phyloP scores from a whole-genome alignment of 2,797 vertebrate species.

The Tokudaia tokunoshimensis region DNA sequence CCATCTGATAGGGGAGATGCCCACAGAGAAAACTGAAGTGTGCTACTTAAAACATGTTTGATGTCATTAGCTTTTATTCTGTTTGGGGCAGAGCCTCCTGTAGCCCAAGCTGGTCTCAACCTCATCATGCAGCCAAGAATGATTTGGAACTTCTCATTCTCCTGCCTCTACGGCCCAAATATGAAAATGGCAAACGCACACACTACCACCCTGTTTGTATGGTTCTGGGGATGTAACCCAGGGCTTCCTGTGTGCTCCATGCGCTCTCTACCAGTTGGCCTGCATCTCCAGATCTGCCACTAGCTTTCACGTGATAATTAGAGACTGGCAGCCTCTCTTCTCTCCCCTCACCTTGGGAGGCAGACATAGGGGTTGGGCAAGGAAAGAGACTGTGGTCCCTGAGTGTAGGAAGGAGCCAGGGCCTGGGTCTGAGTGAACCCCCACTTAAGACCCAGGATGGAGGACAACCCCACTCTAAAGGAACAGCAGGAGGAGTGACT shows the following conservation, averaged over 20 bases:
- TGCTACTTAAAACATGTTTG: constrained; percentile 24
- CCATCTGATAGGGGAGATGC: constrained; percentile 65
- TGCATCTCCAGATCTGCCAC: not conserved
- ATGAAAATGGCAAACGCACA: not conserved
- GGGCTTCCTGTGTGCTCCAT: not conserved
- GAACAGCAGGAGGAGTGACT: not conserved
- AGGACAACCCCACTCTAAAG: not conserved
- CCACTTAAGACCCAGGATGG: not conserved
- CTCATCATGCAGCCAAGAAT: not conserved
- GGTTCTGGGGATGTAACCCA: not conserved
- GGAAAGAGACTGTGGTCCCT: no score
- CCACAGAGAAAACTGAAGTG: constrained; percentile 63
- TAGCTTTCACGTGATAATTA: constrained; percentile 44
- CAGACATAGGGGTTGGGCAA: rapidly evolving
- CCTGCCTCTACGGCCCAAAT: not conserved
- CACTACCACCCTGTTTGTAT: not conserved
- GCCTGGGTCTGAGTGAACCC: not conserved
- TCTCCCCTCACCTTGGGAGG: not conserved
- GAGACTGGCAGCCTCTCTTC: not conserved
- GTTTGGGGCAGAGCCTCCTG: not conserved
- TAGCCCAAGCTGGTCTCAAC: not conserved
- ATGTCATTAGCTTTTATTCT: not conserved
- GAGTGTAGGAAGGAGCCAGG: not conserved
- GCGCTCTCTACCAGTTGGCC: no score
- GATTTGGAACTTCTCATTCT: not conserved